Conservation (phyloP, 2,113 vertebrate genomes). For the Plestiodon gilberti region DNA sequence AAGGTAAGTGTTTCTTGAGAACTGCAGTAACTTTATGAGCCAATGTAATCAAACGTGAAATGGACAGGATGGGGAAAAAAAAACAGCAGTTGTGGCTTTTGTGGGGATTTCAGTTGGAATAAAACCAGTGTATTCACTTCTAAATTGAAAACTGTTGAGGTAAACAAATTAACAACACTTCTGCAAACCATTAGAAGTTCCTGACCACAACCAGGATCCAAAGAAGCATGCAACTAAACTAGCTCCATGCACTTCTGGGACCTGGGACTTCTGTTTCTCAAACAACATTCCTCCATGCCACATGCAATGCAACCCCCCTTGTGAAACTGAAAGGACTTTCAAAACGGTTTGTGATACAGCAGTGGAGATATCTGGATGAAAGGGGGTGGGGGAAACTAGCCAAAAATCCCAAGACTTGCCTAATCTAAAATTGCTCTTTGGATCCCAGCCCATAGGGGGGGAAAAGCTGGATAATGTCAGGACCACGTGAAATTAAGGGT, state of each 20-base stretch:
- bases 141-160: constrained; percentile 1
- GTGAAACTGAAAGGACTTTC: neutral
- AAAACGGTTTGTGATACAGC: neutral
- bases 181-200: neutral
- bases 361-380: neutral
- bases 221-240: constrained; percentile 21
- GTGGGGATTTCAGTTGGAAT: neutral
- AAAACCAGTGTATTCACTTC: neutral
- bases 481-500: neutral
- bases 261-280: neutral
- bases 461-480: neutral
- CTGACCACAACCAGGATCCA: constrained; percentile 33
- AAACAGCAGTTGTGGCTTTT: neutral
- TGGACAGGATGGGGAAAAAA: neutral
- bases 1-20: neutral
- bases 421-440: neutral
- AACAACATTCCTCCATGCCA: neutral
- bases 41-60: constrained; percentile 15
- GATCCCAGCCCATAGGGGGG: neutral
- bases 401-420: neutral
- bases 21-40: neutral
- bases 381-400: too few relatives aligned
- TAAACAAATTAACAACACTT: neutral
- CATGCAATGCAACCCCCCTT: neutral
- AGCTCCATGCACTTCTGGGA: neutral